These are phyloP conservation scores for Heliconius cydno DNA, from an alignment of 2,888 invertebrate genomes.

Conservation along the genomic window DNA sequence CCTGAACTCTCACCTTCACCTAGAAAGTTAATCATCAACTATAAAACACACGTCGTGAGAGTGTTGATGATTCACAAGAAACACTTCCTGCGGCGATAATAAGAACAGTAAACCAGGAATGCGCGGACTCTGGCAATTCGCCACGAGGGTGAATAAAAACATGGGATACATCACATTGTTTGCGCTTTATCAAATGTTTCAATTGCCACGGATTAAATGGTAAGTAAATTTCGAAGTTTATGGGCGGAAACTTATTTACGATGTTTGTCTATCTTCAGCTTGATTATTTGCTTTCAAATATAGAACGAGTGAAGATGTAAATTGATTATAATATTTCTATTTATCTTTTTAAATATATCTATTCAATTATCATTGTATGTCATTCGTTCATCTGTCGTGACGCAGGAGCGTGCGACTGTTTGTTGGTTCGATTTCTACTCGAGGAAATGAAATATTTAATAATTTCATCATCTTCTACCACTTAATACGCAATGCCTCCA, in stretches of 20 bases:
- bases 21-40: conserved; percentile 34
- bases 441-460: neutral
- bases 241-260: conserved; percentile 1
- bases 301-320: neutral
- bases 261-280: neutral
- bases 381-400: no score
- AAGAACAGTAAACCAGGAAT: conserved; percentile 63
- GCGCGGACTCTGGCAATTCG: conserved; percentile 63
- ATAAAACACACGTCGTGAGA: conserved; percentile 43
- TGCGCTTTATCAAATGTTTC: conserved; percentile 64
- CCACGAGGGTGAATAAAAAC: conserved; percentile 56
- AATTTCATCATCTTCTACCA: no score
- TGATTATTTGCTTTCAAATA: conserved; percentile 1
- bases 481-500: no score
- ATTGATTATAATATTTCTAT: neutral
- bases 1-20: conserved; percentile 45
- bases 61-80: conserved; percentile 56
- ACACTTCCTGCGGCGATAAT: conserved; percentile 58
- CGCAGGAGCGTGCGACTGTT: no score
- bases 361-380: no score
- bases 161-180: conserved; percentile 63
- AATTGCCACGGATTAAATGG: conserved; percentile 41
- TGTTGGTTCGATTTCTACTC: no score
- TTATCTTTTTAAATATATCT: neutral
- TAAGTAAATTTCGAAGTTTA: conserved; percentile 20